Conservation (phyloP, 2,888 invertebrate genomes). For the Smittia sp. region DNA sequence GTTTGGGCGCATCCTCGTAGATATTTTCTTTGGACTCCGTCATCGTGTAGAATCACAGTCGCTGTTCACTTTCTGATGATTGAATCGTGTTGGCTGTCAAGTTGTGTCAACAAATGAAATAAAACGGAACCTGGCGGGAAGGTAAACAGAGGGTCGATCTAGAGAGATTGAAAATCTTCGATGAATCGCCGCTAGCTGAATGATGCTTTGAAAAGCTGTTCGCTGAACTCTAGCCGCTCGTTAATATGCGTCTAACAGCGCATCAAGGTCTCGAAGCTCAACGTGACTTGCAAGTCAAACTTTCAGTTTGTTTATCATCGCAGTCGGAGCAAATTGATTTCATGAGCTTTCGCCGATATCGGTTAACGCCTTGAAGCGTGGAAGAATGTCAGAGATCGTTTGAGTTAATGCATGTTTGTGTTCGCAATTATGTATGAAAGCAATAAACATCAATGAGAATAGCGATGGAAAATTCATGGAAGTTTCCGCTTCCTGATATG, state of each 20-base stretch:
- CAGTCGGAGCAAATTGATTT: background rate
- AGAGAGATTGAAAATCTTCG: too few relatives aligned
- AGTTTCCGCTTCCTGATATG: too few relatives aligned
- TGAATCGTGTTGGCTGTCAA: background rate
- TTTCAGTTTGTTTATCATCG: background rate
- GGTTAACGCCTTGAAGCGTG: background rate
- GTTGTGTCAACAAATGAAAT: too few relatives aligned
- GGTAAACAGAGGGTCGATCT: too few relatives aligned
- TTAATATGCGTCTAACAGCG: constrained; percentile 2
- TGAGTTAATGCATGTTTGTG: background rate
- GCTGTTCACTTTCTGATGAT: background rate
- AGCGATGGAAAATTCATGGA: background rate
- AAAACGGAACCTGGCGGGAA: too few relatives aligned
- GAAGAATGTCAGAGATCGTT: background rate
- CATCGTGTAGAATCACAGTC: constrained; percentile 24
- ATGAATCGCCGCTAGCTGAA: too few relatives aligned
- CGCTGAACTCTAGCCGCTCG: background rate
- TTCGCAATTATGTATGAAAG: background rate
- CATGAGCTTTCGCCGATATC: background rate
- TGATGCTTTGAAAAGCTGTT: background rate
- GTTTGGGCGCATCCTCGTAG: constrained; percentile 27
- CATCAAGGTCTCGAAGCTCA: background rate
- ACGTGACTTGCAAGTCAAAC: constrained; percentile 2
- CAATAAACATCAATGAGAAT: constrained; percentile 6
- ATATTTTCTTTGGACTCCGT: constrained; percentile 32